phyloP scores from a whole-genome alignment of 2,797 vertebrate genomes.

The Halcyon chelicuti region DNA sequence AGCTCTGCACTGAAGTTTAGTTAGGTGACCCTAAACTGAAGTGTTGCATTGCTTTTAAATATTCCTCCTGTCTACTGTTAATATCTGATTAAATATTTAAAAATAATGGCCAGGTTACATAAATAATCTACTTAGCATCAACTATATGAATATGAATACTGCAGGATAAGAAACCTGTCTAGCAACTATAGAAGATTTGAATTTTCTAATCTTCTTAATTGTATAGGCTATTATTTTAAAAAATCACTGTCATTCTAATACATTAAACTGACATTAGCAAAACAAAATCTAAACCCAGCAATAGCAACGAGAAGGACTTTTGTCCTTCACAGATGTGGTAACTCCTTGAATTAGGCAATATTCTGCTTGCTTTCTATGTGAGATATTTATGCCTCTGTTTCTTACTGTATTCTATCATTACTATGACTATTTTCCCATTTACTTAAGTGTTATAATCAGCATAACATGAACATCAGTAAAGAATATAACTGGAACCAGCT shows the following conservation, averaged over 20 bases:
- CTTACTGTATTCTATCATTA: neutral
- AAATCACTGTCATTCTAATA: neutral
- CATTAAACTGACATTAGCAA: neutral
- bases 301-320: neutral
- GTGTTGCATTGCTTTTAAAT: neutral
- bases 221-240: constrained; percentile 46
- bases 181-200: constrained; percentile 28
- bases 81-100: neutral
- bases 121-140: constrained; percentile 53
- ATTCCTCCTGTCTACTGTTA: neutral
- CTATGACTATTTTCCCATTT: neutral
- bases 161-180: constrained; percentile 14
- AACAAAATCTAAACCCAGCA: neutral
- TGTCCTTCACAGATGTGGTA: neutral
- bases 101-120: constrained; percentile 26
- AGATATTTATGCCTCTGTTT: neutral
- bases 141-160: constrained; percentile 3
- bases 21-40: neutral
- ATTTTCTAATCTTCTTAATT: constrained; percentile 57
- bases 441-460: neutral
- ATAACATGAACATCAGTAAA: neutral
- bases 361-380: neutral
- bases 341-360: neutral
- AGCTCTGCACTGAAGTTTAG: neutral
- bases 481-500: neutral